Percentiles rank a stretch among this genome's conserved stretches.
These are phyloP conservation scores for Punctoribates punctum DNA, from an alignment of 2,888 invertebrate genomes.

Conservation along the genomic window DNA sequence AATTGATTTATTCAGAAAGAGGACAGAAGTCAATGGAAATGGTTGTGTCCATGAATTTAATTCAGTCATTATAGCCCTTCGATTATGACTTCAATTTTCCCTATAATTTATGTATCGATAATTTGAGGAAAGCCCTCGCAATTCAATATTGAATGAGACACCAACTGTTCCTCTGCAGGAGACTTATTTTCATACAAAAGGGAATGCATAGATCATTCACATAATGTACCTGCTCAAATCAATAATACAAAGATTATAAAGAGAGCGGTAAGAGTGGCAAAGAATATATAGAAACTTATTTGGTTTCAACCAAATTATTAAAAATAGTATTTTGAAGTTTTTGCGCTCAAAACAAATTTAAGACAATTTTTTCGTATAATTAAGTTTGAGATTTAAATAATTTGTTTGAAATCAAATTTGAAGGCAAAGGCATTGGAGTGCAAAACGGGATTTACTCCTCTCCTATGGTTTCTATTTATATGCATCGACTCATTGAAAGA, in stretches of 20 bases:
- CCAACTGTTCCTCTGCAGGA: neutral
- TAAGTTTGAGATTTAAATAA: neutral
- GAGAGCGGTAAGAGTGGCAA: no score
- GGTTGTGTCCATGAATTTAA: neutral
- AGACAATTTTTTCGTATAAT: neutral
- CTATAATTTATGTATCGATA: constrained; percentile 11
- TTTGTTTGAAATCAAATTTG: neutral
- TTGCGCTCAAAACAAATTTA: neutral
- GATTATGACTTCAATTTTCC: neutral
- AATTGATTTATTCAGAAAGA: no score
- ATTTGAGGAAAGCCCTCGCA: neutral
- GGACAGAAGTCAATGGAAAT: neutral
- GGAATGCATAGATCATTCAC: no score
- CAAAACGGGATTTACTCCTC: neutral
- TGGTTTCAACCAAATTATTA: no score
- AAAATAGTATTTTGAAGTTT: no score
- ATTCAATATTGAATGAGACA: neutral
- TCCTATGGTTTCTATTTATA: neutral
- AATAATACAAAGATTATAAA: no score
- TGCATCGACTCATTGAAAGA: constrained; percentile 25
- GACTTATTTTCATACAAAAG: neutral
- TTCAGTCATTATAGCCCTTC: constrained; percentile 11
- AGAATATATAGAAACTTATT: no score
- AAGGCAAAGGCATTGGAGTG: constrained; percentile 3
- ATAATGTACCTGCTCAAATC: no score